phyloP scores from a whole-genome alignment of 2,888 invertebrate genomes.

The Chymomyza fuscimana region DNA sequence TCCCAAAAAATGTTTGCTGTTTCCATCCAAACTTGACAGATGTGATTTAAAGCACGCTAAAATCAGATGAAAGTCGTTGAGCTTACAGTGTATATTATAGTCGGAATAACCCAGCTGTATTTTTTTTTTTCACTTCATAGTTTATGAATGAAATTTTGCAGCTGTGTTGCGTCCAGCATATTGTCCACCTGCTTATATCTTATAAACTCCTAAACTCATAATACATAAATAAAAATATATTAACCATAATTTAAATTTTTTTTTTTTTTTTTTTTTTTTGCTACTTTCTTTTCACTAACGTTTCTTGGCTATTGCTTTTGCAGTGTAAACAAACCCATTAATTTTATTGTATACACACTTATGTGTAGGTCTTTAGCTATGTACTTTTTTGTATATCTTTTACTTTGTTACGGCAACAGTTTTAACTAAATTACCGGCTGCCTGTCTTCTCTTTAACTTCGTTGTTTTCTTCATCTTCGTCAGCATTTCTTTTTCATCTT shows the following conservation, averaged over 20 bases:
- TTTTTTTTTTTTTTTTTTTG: slow-evolving; percentile 23
- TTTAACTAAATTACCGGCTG: background rate
- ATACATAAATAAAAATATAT: slow-evolving; percentile 1
- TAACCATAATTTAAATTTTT: background rate
- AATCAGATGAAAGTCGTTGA: too few species aligned
- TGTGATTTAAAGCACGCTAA: too few species aligned
- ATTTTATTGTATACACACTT: background rate
- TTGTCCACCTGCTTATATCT: background rate
- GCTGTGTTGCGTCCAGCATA: background rate
- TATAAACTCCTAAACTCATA: background rate
- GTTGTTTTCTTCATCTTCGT: background rate
- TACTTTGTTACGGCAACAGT: background rate
- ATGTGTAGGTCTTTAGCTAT: slow-evolving; percentile 16
- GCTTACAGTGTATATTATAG: too few species aligned
- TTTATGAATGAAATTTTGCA: background rate
- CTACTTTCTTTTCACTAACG: slow-evolving; percentile 35
- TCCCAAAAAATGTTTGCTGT: too few species aligned
- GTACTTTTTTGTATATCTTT: background rate
- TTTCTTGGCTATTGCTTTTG: slow-evolving; percentile 27
- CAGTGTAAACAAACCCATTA: slow-evolving; percentile 63
- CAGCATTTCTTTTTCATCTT: background rate
- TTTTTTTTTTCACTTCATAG: background rate
- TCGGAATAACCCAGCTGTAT: too few species aligned
- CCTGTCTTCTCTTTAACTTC: background rate
- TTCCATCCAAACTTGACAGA: too few species aligned